Percentiles rank a stretch among this genome's conserved stretches.
phyloP scores from a whole-genome alignment of 2,797 vertebrate genomes.

The Caiman crocodilus region DNA sequence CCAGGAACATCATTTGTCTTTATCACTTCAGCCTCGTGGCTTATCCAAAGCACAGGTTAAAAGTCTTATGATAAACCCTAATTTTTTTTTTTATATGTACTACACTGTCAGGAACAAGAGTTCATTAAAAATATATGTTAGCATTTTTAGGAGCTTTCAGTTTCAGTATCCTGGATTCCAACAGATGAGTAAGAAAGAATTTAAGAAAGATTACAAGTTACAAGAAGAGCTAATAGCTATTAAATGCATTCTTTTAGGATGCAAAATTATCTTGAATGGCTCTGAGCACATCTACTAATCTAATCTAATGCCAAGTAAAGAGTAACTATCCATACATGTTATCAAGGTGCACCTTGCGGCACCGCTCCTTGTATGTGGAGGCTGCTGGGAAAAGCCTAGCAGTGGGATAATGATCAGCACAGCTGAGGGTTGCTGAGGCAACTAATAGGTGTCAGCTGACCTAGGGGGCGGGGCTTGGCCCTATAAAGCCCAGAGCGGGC shows the following conservation, averaged over 20 bases:
- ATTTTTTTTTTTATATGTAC: not conserved
- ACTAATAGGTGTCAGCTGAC: too few relatives aligned
- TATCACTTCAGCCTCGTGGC: not conserved
- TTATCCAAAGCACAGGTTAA: rapidly evolving
- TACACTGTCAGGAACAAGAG: not conserved
- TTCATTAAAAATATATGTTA: not conserved
- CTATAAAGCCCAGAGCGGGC: too few relatives aligned
- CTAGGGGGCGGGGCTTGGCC: too few relatives aligned
- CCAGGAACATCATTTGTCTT: not conserved
- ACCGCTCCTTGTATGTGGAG: too few relatives aligned
- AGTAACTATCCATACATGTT: too few relatives aligned
- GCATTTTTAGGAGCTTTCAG: not conserved
- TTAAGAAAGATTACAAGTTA: not conserved
- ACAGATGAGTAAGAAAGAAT: not conserved
- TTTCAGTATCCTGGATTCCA: not conserved
- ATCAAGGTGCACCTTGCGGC: too few relatives aligned
- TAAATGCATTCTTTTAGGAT: not conserved
- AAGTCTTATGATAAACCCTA: not conserved
- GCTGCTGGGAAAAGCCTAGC: too few relatives aligned
- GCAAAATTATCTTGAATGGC: not conserved
- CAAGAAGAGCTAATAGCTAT: not conserved
- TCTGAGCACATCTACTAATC: not conserved
- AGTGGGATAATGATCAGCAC: too few relatives aligned
- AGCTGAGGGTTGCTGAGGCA: too few relatives aligned
- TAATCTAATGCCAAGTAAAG: too few relatives aligned